phyloP scores from a whole-genome alignment of 2,888 invertebrate genomes.

The Esperia sulphurella region DNA sequence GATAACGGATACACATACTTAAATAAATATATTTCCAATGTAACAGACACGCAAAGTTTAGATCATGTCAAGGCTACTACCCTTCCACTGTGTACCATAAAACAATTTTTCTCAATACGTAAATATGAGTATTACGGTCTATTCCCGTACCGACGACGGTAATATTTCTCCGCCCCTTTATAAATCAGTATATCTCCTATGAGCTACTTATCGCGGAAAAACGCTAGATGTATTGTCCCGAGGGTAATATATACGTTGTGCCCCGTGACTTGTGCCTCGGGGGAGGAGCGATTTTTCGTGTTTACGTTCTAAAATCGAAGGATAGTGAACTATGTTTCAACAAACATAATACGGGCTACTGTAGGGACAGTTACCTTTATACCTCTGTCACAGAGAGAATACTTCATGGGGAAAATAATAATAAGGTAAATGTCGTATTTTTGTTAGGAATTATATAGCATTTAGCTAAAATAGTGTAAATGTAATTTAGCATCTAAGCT shows the following conservation, averaged over 20 bases:
- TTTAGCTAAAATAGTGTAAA: no score
- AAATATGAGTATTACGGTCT: constrained; percentile 7
- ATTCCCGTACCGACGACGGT: constrained; percentile 19
- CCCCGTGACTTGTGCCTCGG: constrained; percentile 42
- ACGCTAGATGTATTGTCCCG: constrained; percentile 61
- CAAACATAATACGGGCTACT: no score
- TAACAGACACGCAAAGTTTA: no score
- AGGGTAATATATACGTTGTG: constrained; percentile 50
- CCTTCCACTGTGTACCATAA: neutral
- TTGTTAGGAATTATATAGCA: no score
- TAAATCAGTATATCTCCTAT: constrained; percentile 66
- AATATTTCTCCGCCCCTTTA: constrained; percentile 54
- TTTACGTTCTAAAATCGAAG: constrained; percentile 25
- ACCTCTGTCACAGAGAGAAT: no score
- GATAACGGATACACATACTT: no score
- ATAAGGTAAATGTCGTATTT: no score
- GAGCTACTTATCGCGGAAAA: constrained; percentile 63
- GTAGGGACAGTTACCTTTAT: no score
- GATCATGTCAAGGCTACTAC: no score
- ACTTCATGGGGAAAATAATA: no score
- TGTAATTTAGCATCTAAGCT: no score
- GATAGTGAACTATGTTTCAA: constrained; percentile 1
- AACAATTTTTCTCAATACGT: neutral
- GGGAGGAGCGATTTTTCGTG: constrained; percentile 26
- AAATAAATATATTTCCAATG: no score